Percentiles rank a stretch among this genome's conserved stretches.
phyloP scores from a whole-genome alignment of 30 jellyfish, hydroid and myxozoan species.

The Hydractinia symbiolongicarpus region DNA sequence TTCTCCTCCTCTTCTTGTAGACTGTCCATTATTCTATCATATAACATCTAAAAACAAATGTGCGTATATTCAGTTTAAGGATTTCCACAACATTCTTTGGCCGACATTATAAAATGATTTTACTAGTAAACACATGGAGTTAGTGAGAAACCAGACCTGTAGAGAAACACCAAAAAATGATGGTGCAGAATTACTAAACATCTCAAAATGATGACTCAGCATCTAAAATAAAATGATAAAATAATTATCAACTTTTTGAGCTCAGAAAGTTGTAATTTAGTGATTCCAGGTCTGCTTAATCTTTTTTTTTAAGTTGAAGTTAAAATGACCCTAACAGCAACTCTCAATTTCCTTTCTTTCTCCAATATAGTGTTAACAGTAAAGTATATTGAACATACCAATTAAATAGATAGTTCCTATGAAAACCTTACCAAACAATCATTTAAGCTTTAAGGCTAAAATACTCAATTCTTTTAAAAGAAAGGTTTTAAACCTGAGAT shows the following conservation, averaged over 20 bases:
- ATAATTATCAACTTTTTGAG: neutral
- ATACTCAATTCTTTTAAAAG: no score
- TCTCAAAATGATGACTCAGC: slow-evolving; percentile 26
- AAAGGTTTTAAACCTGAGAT: no score
- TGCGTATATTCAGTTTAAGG: neutral
- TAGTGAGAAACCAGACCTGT: neutral
- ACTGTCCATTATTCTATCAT: slow-evolving; percentile 9
- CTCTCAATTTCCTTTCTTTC: no score
- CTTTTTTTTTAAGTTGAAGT: no score
- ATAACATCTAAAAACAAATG: slow-evolving; percentile 22
- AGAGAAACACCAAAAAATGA: slow-evolving; percentile 28
- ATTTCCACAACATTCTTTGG: neutral
- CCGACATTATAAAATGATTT: neutral
- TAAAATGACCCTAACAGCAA: no score
- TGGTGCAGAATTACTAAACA: slow-evolving; percentile 20
- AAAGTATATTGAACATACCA: no score
- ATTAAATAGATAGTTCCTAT: no score
- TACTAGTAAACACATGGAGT: neutral
- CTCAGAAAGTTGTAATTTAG: no score
- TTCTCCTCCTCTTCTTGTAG: slow-evolving; percentile 18
- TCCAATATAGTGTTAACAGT: no score
- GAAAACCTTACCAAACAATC: no score
- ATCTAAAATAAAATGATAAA: neutral
- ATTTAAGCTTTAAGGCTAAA: no score
- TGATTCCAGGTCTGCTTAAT: no score